Conservation (phyloP, 2,888 invertebrate genomes). For the Cosmopolites sordidus region DNA sequence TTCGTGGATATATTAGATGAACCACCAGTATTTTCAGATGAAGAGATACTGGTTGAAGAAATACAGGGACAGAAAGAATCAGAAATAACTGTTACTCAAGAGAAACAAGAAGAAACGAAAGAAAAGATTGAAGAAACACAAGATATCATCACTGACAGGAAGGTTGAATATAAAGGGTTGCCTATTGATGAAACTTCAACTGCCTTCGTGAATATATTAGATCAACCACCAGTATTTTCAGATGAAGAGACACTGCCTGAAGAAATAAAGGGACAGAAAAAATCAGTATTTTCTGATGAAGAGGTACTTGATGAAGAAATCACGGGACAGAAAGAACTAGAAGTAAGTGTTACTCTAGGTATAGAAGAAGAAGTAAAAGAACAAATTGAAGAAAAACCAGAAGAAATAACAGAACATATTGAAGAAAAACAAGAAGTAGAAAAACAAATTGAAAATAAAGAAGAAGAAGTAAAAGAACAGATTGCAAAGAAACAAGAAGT, state of each 20-base stretch:
- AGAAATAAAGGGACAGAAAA: no score
- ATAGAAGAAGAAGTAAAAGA: background rate
- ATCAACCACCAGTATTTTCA: slow-evolving; percentile 38
- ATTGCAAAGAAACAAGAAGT: no score
- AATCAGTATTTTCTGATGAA: background rate
- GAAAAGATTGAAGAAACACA: background rate
- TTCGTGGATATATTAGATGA: slow-evolving; percentile 39
- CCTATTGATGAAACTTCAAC: slow-evolving; percentile 32
- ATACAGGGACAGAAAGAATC: background rate
- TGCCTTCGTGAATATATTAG: slow-evolving; percentile 35
- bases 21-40: slow-evolving; percentile 38
- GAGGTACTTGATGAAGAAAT: background rate
- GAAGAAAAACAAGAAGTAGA: background rate
- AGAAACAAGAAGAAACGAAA: background rate
- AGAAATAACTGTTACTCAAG: background rate
- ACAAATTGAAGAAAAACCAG: background rate
- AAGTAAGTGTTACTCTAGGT: background rate
- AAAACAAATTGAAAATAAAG: no score
- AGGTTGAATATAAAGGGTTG: slow-evolving; percentile 33
- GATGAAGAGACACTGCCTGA: no score
- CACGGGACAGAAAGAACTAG: background rate
- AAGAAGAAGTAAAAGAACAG: no score
- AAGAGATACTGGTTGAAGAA: slow-evolving; percentile 19
- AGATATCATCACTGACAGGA: background rate
- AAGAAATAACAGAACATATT: background rate